Conservation (phyloP, 2,113 vertebrate species). For the Pogonocichla stellata region DNA sequence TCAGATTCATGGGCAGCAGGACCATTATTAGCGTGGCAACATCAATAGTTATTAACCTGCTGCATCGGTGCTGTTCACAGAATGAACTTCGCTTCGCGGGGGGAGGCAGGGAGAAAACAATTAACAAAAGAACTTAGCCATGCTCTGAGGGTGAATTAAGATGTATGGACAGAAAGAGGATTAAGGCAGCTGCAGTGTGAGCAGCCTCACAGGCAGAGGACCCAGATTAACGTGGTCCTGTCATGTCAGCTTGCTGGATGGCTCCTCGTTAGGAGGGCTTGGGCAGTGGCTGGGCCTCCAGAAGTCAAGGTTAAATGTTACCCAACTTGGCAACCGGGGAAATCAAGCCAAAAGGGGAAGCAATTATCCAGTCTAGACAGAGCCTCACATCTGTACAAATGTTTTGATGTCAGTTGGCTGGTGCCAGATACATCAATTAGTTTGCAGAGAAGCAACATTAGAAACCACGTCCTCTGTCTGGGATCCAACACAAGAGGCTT, state of each 20-base stretch:
- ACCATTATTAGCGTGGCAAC: neutral
- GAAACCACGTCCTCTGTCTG: neutral
- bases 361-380: slow-evolving; percentile 44
- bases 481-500: neutral
- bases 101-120: slow-evolving; percentile 37
- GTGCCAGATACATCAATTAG: slow-evolving; percentile 24
- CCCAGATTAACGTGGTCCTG: slow-evolving; percentile 40
- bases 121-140: slow-evolving; percentile 30
- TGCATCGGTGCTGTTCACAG: neutral
- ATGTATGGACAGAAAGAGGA: slow-evolving; percentile 35
- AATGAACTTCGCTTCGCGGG: slow-evolving; percentile 31
- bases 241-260: slow-evolving; percentile 41
- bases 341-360: slow-evolving; percentile 31
- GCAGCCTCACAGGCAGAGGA: slow-evolving; percentile 19
- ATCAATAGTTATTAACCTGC: slow-evolving; percentile 69
- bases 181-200: slow-evolving; percentile 41
- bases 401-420: neutral
- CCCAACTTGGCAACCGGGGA: neutral
- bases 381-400: slow-evolving; percentile 25
- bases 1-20: slow-evolving; percentile 18
- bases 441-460: neutral
- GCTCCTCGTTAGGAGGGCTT: slow-evolving; percentile 5
- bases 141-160: slow-evolving; percentile 29
- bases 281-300: neutral
- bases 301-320: slow-evolving; percentile 58